Evolutionary conservation across 23 tunicate genomes (phyloP), one percentile per base, ranked within the genome.

Genomic region (Aplidium turbinatum): DNA sequence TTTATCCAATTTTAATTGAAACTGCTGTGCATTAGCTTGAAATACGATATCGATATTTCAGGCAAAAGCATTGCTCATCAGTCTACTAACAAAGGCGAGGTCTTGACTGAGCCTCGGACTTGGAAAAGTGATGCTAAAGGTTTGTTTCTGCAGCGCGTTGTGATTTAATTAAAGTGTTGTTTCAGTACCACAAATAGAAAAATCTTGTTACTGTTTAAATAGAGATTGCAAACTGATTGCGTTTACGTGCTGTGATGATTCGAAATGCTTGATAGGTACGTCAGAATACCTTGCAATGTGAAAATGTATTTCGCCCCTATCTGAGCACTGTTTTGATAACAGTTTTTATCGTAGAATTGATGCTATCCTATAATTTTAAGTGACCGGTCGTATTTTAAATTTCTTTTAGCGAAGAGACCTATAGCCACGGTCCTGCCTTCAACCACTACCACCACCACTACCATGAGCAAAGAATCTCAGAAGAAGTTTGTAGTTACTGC

Each of bases 391-490:
- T 11, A 9, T 11, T 11, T 16, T 16, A 42, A 42, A 4, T 61
- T 18, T 62, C 22, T 50, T 78, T 1, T 32, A 78, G 83, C 38
- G 38, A 23, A 65, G 32, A 70, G 46, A 58, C 77, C 86, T 2
- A 58, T 70, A 16, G 78, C 85, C 36, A 70, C 85, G 4, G 78
- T 78, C 0, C 54, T 54, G 4, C 85, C 85, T 30, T 46, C 85
- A 3, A 75, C 85, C 6, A 80, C 78, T 31, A 76, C 70, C 57
- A 70, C 86, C 0, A 80, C 56, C 31, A 58, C 78, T n/a, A 31
- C 47, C 47, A 55, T 65, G 0, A 70, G 54, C 38, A 30, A 42
- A 35, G 61, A 58, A 20, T 23, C 28, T 7, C 54, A 51, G 35
- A 78, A 50, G 35, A 65, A 31, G 11, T 48, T 29, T 24, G 27